Percentiles rank a stretch among this genome's conserved stretches.
Conservation (phyloP, 2,888 invertebrate species). For the Onthophagus sagittarius region DNA sequence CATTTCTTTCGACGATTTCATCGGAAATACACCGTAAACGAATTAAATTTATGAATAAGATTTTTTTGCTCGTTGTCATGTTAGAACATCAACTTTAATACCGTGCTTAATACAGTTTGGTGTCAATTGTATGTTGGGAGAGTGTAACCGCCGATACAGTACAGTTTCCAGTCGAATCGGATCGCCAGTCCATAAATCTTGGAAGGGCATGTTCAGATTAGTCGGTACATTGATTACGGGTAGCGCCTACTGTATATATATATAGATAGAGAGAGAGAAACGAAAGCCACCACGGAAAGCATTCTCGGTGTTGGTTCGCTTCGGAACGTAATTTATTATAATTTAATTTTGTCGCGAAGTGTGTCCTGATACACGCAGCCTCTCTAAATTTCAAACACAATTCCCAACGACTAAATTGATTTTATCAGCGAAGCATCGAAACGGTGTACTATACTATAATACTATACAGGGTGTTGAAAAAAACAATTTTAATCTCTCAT, state of each 20-base stretch:
- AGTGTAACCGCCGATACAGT: slow-evolving; percentile 4
- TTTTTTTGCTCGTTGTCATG: no score
- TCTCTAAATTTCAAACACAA: background rate
- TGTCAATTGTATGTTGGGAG: slow-evolving; percentile 3
- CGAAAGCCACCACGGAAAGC: slow-evolving; percentile 3
- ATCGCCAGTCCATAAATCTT: slow-evolving; percentile 48
- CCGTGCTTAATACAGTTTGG: background rate
- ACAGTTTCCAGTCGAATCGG: slow-evolving; percentile 41
- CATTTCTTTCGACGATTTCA: background rate
- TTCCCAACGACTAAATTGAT: background rate
- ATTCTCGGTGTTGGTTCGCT: background rate
- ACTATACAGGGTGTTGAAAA: no score
- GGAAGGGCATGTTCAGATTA: slow-evolving; percentile 43
- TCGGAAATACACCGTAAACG: background rate
- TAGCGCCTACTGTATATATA: slow-evolving; percentile 38
- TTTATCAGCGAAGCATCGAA: background rate
- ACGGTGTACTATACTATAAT: no score
- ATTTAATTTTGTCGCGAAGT: slow-evolving; percentile 25
- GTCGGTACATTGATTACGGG: slow-evolving; percentile 48
- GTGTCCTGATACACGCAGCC: background rate
- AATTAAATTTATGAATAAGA: background rate
- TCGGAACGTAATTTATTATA: slow-evolving; percentile 34
- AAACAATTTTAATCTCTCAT: background rate
- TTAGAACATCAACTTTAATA: no score
- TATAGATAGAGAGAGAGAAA: no score